phyloP scores from a whole-genome alignment of 1,140 invertebrate species.

The Drosophila rufa region DNA sequence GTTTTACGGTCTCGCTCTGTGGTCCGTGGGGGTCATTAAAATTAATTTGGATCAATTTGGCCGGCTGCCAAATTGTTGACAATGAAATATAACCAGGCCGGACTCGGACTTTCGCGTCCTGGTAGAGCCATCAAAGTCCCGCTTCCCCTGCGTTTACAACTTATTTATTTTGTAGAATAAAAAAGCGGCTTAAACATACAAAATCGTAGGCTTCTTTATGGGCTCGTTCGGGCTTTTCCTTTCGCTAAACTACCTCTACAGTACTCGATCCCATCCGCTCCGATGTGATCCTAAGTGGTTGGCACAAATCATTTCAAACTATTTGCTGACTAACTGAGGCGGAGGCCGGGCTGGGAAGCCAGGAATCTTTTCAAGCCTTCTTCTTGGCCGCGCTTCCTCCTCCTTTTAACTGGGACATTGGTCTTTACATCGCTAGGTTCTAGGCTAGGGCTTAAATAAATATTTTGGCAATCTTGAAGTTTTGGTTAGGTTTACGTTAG shows the following conservation, averaged over 20 bases:
- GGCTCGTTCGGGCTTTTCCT: constrained; percentile 28
- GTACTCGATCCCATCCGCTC: constrained; percentile 15
- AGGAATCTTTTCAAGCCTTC: constrained; percentile 10
- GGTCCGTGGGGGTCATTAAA: constrained; percentile 81
- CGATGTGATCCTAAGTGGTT: constrained; percentile 37
- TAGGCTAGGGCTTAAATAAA: constrained; percentile 52
- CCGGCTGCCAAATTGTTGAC: constrained; percentile 85
- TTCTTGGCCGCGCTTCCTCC: background rate
- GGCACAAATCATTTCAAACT: constrained; percentile 71
- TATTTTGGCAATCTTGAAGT: constrained; percentile 64
- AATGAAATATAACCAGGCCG: constrained; percentile 81
- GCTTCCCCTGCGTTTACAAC: constrained; percentile 68
- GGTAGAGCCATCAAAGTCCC: constrained; percentile 73
- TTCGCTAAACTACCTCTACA: constrained; percentile 60
- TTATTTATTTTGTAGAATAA: constrained; percentile 69
- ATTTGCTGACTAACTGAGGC: constrained; percentile 57
- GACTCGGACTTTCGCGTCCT: background rate
- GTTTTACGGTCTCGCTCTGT: constrained; percentile 68
- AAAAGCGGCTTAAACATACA: constrained; percentile 67
- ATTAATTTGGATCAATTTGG: constrained; percentile 85
- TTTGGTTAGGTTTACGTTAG: constrained; percentile 56
- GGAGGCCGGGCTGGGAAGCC: constrained; percentile 30
- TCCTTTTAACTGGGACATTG: constrained; percentile 50
- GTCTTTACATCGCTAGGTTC: constrained; percentile 23
- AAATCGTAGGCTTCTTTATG: constrained; percentile 70